Evolutionary conservation across 2,113 vertebrate genomes (phyloP).

Genomic region (Lampris incognitus): DNA sequence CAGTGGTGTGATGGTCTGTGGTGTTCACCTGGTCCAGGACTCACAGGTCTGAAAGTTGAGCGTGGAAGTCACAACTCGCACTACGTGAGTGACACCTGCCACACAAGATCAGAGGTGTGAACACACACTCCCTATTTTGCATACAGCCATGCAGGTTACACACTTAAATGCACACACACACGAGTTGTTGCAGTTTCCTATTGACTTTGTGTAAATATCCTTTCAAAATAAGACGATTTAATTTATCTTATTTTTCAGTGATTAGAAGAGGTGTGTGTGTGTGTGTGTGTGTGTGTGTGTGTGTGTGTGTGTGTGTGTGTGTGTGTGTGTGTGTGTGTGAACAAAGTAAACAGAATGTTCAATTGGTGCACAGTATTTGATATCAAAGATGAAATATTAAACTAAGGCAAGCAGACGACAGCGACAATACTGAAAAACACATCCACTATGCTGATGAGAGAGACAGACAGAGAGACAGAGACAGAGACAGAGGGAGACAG

Average conservation of each 20-base stretch:
- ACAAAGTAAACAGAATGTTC: constrained; percentile 16
- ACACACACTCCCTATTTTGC: no score
- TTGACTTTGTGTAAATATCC: no score
- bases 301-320: constrained; percentile 1
- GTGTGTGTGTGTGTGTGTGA: neutral
- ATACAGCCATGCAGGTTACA: neutral
- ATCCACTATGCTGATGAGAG: constrained; percentile 54
- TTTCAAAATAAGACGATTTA: no score
- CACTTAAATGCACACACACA: constrained; percentile 7
- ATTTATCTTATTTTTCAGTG: neutral
- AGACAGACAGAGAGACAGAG: constrained; percentile 1
- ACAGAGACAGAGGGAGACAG: constrained; percentile 28
- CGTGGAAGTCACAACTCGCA: no score
- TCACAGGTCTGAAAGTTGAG: no score
- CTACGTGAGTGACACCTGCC: no score
- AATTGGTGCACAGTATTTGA: constrained; percentile 42
- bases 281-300: constrained; percentile 3
- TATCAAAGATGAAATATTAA: constrained; percentile 54
- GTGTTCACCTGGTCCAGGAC: no score
- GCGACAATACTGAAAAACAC: constrained; percentile 51
- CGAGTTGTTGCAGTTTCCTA: no score
- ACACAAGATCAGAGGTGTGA: no score
- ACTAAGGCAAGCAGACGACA: constrained; percentile 23
- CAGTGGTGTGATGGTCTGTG: no score
- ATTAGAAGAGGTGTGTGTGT: neutral